Evolutionary conservation across 1,140 invertebrate genomes (phyloP), one percentile per base, ranked within the genome.

Genomic region (Neomicropteryx cornuta): DNA sequence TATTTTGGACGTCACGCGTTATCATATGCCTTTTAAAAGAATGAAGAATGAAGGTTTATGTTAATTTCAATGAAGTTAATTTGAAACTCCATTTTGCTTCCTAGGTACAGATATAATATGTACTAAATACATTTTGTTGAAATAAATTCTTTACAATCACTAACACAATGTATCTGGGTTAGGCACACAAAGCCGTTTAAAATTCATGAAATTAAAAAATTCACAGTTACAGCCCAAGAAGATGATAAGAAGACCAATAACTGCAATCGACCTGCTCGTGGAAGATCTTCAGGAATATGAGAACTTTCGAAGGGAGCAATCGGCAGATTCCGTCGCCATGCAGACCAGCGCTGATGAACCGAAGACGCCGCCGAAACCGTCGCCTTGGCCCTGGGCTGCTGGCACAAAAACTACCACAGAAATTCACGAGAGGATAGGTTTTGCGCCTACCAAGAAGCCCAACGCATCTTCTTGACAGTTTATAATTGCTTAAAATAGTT

Each of bases 271-370:
- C 43, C 60, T 86, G 43, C 83, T 82, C 55, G 59, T 86, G 13
- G 79, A 85, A 19, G 83, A 87, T 61, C 60, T 87, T 18, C 68
- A 74, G 47, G 83, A 87, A 53, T 86, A 81, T 51, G 78, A 83
- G 46, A 48, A 60, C 0, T 63, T 68, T 44, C 68, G 56, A 33
- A 50, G 60, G 32, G 71, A 74, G 37, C 67, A 70, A 51, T 45
- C 44, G 2, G 53, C 48, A 42, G 55, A 54, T n/a, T 59, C 63
- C 16, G 59, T 68, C 38, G 46, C 51, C 2, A 66, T 64, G 39
- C 73, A 76, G 52, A 67, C 70, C 44, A 56, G 65, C 33, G 71
- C 74, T 23, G 71, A 70, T 27, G 63, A 57, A 11, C 33, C 36
- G 24, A 45, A 49, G 29, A 32, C 50, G 35, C 53, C 36, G 51